phyloP scores from a whole-genome alignment of 2,797 vertebrate genomes.

The Denticeps clupeoides region DNA sequence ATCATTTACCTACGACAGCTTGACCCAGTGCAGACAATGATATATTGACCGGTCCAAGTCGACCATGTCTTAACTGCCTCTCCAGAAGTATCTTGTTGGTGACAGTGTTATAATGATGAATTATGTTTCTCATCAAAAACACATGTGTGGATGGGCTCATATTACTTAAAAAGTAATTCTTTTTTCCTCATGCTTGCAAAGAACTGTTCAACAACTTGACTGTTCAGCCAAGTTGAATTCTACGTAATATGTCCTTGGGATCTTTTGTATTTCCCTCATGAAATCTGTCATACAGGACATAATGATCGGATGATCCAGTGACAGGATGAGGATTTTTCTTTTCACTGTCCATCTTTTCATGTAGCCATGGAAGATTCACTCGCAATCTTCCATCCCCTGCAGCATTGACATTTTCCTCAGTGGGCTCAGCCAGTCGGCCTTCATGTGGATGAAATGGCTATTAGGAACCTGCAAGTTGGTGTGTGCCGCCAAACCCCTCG shows the following conservation, averaged over 20 bases:
- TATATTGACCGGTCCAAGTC: background rate
- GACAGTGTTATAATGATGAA: conserved; percentile 11
- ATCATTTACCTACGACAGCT: conserved; percentile 14
- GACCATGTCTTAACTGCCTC: background rate
- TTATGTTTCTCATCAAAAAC: conserved; percentile 18
- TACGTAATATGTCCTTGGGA: conserved; percentile 3
- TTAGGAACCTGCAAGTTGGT: too few species aligned
- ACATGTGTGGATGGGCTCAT: conserved; percentile 14
- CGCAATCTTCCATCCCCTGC: background rate
- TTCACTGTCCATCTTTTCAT: background rate
- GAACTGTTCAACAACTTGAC: conserved; percentile 15
- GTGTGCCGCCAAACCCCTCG: conserved; percentile 5
- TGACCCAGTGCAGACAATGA: conserved; percentile 3
- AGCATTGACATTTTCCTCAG: conserved; percentile 5
- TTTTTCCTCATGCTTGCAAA: conserved; percentile 14
- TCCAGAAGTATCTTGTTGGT: conserved; percentile 5
- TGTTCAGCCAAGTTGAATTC: conserved; percentile 12
- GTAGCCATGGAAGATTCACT: conserved; percentile 10
- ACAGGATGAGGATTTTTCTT: conserved; percentile 7
- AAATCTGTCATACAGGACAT: conserved; percentile 8
- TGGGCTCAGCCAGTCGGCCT: conserved; percentile 6
- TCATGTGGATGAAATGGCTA: conserved; percentile 16
- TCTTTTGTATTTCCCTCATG: conserved; percentile 15
- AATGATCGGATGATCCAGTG: conserved; percentile 13
- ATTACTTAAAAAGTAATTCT: conserved; percentile 17